Base-by-base conservation (phyloP, 1,140 invertebrate genomes). In the Drosophila albomicans region DNA sequence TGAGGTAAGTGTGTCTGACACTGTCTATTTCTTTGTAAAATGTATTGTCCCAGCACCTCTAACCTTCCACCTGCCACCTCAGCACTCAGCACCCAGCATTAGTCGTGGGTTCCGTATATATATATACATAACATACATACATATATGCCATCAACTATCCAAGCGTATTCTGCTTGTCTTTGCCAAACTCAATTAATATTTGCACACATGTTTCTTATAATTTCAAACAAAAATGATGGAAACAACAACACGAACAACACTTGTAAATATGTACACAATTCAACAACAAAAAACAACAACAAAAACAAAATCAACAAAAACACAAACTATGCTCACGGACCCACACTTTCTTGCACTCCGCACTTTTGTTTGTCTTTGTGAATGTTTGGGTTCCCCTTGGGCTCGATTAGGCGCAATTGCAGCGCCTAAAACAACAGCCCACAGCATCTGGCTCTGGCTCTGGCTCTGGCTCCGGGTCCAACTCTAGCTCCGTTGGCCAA, bases 171-270 rank as follows among this genome's bases (percentile, higher is more conserved):
- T 74, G 58, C 66, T 80, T 79, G 69, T 81, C 74, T 88, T 88
- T 82, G 72, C n/a, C 52, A 61, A 58, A 89, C 74, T 70, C 74
- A 63, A 84, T 82, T 88, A 88, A 88, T 88, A 89, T 88, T 88
- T 89, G 81, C 71, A 88, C 85, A 89, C 73, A 69, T 88, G 78
- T 88, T 88, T 88, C 85, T 76, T 88, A 81, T 89, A 89, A 85
- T 85, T 89, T 81, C 78, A 81, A 88, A 88, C 69, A 69, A 89
- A 81, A 57, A 75, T 70, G 70, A 68, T 72, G 73, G 64, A 68
- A 70, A 86, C 82, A 75, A 64, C 73, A 63, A 75, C 68, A 70
- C 65, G 61, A 70, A 70, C 58, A 79, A 87, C 75, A 81, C 79
- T 81, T 89, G 81, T 86, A 86, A 85, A 89, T 86, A 86, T 77